Base-by-base conservation (phyloP, 2,113 vertebrate species). In the Anser cygnoides region DNA sequence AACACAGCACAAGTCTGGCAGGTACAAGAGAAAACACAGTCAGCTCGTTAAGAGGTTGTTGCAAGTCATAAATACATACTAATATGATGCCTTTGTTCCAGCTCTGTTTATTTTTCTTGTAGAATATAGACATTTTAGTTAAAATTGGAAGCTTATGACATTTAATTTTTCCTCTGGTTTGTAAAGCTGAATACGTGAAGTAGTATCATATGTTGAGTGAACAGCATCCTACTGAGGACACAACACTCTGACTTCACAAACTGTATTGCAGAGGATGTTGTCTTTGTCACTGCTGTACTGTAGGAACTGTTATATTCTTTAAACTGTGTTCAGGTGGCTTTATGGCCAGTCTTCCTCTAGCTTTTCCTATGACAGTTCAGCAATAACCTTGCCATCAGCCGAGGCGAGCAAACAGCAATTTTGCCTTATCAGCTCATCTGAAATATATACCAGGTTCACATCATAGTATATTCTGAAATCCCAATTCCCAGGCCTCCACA, bases 361-460 rank as follows among this genome's bases (percentile, higher is more conserved):
- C 15, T 76, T 73, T 46, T 63, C n/a, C 37, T 63, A 1, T 7
- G 61, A n/a, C n/a, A 79, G 19, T 21, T 81, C 72, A 25, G 50
- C 35, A 83, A 39, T 37, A 6, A 43, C 20, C 2, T 0, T 25
- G 33, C 12, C 0, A 0, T 46, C 65, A 65, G 22, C 26, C 62
- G 63, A 68, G 11, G 9, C 20, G 29, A 79, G 14, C 66, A 76
- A 39, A 50, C 61, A 81, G 41, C 44, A 76, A 0, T 6, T 55
- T 52, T 37, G 16, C 13, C 52, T 54, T 55, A 19, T 57, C 43
- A 59, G 25, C 33, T 79, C 7, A 33, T 65, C 74, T 76, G 13
- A 57, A 70, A 84, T 23, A 65, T 2, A 11, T 1, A 46, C 17
- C 21, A 68, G 29, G 16, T 52, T 92, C 39, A 31, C 37, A 25